A percentile compares a stretch with the other conserved stretches of the same genome.
These are phyloP conservation scores for Piezodorus guildinii DNA, from an alignment of 1,140 invertebrate genomes.

Conservation along the genomic window DNA sequence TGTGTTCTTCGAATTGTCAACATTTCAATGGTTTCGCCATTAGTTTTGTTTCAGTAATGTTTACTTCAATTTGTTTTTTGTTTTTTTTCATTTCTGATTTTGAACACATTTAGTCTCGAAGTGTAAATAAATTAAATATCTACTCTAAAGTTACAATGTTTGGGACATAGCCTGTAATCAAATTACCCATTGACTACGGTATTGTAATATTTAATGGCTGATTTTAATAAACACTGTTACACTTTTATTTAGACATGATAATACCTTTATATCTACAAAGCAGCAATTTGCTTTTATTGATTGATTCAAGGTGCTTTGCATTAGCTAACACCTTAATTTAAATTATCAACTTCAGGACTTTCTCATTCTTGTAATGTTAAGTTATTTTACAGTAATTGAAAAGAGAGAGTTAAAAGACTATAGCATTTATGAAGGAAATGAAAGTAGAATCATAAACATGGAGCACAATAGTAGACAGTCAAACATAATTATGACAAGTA, in stretches of 20 bases:
- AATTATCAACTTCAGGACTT: neutral
- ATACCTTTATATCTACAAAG: neutral
- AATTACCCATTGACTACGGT: conserved; percentile 7
- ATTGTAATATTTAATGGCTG: neutral
- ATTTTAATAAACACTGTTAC: neutral
- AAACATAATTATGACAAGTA: conserved; percentile 25
- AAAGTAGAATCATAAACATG: conserved; percentile 13
- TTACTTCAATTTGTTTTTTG: neutral
- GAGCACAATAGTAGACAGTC: conserved; percentile 12
- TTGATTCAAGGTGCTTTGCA: neutral
- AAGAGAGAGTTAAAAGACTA: conserved; percentile 26
- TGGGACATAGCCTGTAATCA: conserved; percentile 10
- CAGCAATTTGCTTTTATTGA: conserved; percentile 5
- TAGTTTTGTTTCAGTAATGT: neutral
- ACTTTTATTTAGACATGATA: neutral
- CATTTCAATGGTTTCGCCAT: conserved; percentile 22
- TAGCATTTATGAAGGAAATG: conserved; percentile 17
- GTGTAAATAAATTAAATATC: neutral
- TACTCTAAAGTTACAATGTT: conserved; percentile 7
- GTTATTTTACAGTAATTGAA: conserved; percentile 24
- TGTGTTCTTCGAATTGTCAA: conserved; percentile 26
- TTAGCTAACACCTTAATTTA: neutral
- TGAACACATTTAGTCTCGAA: neutral
- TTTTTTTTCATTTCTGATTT: too few relatives aligned
- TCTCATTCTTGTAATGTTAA: conserved; percentile 21